phyloP scores from a whole-genome alignment of 2,113 vertebrate species.

The Aythya baeri region DNA sequence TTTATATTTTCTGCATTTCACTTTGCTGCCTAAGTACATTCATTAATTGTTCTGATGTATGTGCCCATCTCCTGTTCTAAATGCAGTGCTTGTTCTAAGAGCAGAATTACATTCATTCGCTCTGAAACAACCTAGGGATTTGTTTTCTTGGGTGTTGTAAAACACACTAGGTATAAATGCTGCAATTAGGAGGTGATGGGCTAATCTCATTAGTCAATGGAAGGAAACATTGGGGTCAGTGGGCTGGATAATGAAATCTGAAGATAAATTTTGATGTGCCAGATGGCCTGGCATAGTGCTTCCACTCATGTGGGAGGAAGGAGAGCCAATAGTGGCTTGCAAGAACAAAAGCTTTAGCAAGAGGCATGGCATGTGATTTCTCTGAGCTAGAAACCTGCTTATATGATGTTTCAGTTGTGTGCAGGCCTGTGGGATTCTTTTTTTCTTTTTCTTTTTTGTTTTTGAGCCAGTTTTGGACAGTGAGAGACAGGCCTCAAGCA shows the following conservation, averaged over 20 bases:
- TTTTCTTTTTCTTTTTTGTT: not conserved
- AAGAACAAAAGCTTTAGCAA: not conserved
- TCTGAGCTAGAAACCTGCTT: not conserved
- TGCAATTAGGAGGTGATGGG: conserved; percentile 25
- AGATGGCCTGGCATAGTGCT: conserved; percentile 15
- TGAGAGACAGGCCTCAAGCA: not conserved
- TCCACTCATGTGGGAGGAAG: conserved; percentile 1
- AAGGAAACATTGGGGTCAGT: conserved; percentile 1
- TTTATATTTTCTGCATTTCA: not conserved
- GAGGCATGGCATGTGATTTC: not conserved
- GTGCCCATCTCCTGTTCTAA: not conserved
- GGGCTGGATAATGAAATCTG: conserved; percentile 11
- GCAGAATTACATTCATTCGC: not conserved
- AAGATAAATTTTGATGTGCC: conserved; percentile 36
- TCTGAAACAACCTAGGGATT: conserved; percentile 1
- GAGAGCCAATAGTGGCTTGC: not conserved
- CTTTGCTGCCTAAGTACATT: not conserved
- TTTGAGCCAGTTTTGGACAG: not conserved
- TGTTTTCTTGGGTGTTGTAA: not conserved
- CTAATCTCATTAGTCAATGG: conserved; percentile 32
- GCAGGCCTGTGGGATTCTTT: not conserved
- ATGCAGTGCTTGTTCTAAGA: not conserved
- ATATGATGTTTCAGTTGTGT: not conserved
- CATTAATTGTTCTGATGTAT: not conserved
- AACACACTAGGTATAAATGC: not conserved